These are phyloP conservation scores for Enteromius thamalakanensis DNA, from an alignment of 2,797 vertebrate genomes.

Conservation along the genomic window DNA sequence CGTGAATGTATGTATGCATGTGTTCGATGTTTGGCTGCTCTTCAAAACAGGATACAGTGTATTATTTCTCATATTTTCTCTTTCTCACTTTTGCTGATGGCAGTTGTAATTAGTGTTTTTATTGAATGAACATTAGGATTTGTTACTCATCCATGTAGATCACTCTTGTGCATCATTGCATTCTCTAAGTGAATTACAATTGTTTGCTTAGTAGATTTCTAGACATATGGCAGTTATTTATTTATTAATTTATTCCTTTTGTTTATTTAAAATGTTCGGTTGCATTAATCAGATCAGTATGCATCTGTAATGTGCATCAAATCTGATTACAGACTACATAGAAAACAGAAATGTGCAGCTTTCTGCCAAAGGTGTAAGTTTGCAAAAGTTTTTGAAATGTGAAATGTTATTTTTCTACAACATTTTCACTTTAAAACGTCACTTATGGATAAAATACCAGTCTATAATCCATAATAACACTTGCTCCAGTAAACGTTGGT, in stretches of 20 bases:
- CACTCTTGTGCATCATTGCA: conserved; percentile 2
- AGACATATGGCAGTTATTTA: not conserved
- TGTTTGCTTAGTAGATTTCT: not conserved
- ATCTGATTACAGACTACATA: not conserved
- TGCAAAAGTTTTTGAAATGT: no score
- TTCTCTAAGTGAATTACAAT: not conserved
- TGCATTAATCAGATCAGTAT: not conserved
- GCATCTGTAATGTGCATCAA: not conserved
- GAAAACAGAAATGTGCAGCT: not conserved
- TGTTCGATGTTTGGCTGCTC: conserved; percentile 15
- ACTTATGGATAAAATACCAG: not conserved
- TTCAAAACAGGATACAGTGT: not conserved
- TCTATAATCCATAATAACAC: not conserved
- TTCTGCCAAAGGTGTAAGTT: not conserved
- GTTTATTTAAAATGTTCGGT: not conserved
- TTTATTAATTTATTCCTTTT: not conserved
- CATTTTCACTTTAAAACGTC: not conserved
- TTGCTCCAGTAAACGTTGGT: not conserved
- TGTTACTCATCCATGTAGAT: conserved; percentile 58
- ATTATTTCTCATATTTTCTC: conserved; percentile 64
- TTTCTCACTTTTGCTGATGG: conserved; percentile 66
- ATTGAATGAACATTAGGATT: conserved; percentile 60
- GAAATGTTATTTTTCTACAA: no score
- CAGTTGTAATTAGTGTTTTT: conserved; percentile 68
- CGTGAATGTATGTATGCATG: conserved; percentile 4